Evolutionary conservation across 1,140 invertebrate species (phyloP).

Genomic region (Drosophila micromelanica): DNA sequence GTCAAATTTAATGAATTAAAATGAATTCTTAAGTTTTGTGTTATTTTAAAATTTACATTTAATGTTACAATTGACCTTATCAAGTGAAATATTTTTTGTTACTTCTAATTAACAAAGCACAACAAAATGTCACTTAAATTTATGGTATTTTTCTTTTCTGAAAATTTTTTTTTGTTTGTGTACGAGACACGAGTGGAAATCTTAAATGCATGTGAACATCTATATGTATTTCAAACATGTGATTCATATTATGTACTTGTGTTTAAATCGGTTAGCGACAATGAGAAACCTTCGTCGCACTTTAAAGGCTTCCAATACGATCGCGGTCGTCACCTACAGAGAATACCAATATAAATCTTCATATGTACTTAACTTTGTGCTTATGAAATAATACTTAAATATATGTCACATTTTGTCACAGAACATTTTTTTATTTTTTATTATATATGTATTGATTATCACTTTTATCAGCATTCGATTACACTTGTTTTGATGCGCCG

Average conservation of each 20-base stretch:
- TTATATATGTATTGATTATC: neutral
- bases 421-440: neutral
- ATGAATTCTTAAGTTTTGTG: too few relatives aligned
- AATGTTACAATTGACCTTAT: too few relatives aligned
- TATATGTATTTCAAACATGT: neutral
- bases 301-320: slow-evolving; percentile 57
- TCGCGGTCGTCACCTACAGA: slow-evolving; percentile 28
- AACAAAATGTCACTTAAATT: neutral
- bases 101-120: too few relatives aligned
- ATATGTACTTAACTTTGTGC: neutral
- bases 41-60: too few relatives aligned
- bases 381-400: neutral
- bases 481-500: slow-evolving; percentile 19
- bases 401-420: neutral
- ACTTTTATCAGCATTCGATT: slow-evolving; percentile 6
- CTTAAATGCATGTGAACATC: too few relatives aligned
- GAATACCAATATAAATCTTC: slow-evolving; percentile 4
- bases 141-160: neutral
- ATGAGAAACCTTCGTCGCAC: slow-evolving; percentile 40
- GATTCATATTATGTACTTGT: neutral
- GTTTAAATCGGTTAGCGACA: slow-evolving; percentile 7
- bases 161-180: neutral
- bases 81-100: too few relatives aligned
- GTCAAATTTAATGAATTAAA: too few relatives aligned
- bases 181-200: neutral